Base-by-base conservation (phyloP, 2,797 vertebrate genomes). In the Tapirus indicus region DNA sequence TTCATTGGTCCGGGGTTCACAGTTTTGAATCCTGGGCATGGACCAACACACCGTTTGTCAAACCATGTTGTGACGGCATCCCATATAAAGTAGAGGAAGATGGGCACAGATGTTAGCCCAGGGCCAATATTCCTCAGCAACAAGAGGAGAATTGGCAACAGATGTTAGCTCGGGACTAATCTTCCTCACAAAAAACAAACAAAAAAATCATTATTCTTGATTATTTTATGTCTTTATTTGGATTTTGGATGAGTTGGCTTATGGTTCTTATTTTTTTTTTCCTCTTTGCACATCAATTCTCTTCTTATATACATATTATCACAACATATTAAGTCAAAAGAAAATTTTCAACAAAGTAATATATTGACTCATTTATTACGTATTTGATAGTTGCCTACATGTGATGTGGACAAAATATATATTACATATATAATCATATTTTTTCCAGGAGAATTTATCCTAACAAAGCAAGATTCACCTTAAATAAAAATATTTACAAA, bases 401-500 rank as follows among this genome's bases (percentile, higher is more conserved):
- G 14, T 13, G 17, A 0, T 60, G 14, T 32, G 27, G 13, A 32
- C 23, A 54, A 75, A 82, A 47, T 14, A 20, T 60, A 18, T 32
- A 12, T 80, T 69, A 29, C 68, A 44, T n/a, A 16, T 54, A 23
- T 78, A 20, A 47, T 47, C 44, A 47, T 47, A 47, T 47, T 29
- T 35, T 23, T 41, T 25, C 6, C 41, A 54, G 29, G 29, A 72
- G 7, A 54, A 44, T 58, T 27, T 62, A 69, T 62, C 10, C 16
- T 86, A 88, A 38, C 13, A 82, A 69, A 79, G 29, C 7, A 95
- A 74, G 17, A 11, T 74, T 95, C 27, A n/a, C 6, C 32, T 47
- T 91, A 66, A 56, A 75, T 85, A 95, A 74, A 87, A 68, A 14
- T 58, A 92, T 87, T 66, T n/a, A 35, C 32, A 58, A 92, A 88